A percentile compares a stretch with the other conserved stretches of the same genome.
These are phyloP conservation scores for Neodiprion lecontei DNA, from an alignment of 1,140 invertebrate genomes.

Conservation along the genomic window DNA sequence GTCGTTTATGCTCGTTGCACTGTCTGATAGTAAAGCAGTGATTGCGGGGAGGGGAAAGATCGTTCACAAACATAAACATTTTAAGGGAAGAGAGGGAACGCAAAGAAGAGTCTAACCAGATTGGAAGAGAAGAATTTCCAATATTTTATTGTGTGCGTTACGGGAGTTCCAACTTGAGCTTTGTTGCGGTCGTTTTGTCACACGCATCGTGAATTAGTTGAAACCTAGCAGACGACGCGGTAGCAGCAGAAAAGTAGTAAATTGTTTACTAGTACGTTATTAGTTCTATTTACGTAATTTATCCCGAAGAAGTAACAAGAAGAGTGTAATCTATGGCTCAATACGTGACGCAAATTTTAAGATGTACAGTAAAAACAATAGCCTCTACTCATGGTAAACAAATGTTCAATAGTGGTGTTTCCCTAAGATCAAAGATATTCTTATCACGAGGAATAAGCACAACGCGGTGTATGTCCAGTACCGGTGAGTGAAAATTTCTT, in stretches of 20 bases:
- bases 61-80: neutral
- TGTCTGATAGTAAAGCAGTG: too few relatives aligned
- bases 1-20: too few relatives aligned
- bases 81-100: neutral
- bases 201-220: neutral
- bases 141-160: neutral
- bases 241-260: neutral
- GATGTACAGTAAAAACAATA: conserved; percentile 25
- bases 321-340: conserved; percentile 40
- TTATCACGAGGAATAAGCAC: neutral
- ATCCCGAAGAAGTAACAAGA: neutral
- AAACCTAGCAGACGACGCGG: neutral
- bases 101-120: neutral
- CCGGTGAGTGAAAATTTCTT: neutral
- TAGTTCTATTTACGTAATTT: neutral
- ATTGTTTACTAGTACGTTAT: neutral
- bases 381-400: conserved; percentile 7
- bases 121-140: neutral
- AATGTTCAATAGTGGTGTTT: conserved; percentile 15
- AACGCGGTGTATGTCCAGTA: neutral
- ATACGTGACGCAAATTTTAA: conserved; percentile 35
- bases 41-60: neutral
- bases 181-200: neutral
- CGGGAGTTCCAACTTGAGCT: neutral
- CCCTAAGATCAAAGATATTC: neutral